Percentiles rank a stretch among this genome's conserved stretches.
Conservation (phyloP, 2,797 vertebrate genomes). For the Rallus crepitans region DNA sequence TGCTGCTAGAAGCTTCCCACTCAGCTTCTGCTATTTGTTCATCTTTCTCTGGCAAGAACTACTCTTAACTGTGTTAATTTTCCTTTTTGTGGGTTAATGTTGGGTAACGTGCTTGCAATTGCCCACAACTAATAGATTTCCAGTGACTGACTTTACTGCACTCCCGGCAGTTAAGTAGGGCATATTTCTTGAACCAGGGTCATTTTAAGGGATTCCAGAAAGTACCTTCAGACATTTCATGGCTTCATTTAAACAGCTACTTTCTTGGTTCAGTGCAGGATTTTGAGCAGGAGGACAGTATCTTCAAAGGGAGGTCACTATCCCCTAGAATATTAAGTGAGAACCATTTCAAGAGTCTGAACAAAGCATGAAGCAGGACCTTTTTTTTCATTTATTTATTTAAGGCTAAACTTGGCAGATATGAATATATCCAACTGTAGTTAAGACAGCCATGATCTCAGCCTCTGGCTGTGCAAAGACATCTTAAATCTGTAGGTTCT, state of each 20-base stretch:
- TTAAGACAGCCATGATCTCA: slow-evolving; percentile 71
- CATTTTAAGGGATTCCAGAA: slow-evolving; percentile 46
- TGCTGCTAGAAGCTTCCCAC: slow-evolving; percentile 68
- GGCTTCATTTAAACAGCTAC: slow-evolving; percentile 16
- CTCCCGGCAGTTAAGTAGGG: not conserved
- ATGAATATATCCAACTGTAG: slow-evolving; percentile 53
- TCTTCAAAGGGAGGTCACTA: slow-evolving; percentile 29
- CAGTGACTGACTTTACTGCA: slow-evolving; percentile 38
- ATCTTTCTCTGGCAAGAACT: slow-evolving; percentile 56
- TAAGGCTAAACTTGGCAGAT: slow-evolving; percentile 70
- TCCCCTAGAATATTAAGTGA: slow-evolving; percentile 44
- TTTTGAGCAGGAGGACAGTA: slow-evolving; percentile 2
- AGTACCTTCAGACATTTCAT: slow-evolving; percentile 8
- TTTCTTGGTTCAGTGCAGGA: not conserved
- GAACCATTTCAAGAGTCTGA: slow-evolving; percentile 20
- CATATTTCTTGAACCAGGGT: slow-evolving; percentile 45
- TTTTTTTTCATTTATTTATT: slow-evolving; percentile 67
- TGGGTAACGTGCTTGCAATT: slow-evolving; percentile 31
- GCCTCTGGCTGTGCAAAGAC: slow-evolving; percentile 64
- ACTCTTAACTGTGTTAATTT: slow-evolving; percentile 56
- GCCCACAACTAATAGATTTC: slow-evolving; percentile 59
- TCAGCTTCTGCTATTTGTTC: slow-evolving; percentile 73
- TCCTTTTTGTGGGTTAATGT: slow-evolving; percentile 56
- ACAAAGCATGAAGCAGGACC: slow-evolving; percentile 47
- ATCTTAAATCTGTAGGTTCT: slow-evolving; percentile 66